Conservation (phyloP, 1,140 invertebrate genomes). For the Halictus rubicundus region DNA sequence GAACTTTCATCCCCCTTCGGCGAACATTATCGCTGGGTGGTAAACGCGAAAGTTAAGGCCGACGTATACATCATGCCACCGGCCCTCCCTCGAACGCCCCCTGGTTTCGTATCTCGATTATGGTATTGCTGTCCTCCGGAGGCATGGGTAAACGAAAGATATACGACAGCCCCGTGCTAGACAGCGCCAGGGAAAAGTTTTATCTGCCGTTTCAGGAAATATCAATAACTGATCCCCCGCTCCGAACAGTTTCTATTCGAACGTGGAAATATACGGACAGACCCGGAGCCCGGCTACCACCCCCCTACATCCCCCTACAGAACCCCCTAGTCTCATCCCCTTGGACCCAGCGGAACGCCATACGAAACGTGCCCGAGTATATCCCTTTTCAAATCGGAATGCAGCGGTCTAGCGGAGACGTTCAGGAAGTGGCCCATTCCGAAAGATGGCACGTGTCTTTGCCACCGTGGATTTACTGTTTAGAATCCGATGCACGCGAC, state of each 20-base stretch:
- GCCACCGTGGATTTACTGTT: constrained; percentile 26
- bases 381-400: constrained; percentile 40
- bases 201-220: constrained; percentile 43
- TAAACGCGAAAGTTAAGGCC: constrained; percentile 15
- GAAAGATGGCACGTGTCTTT: constrained; percentile 36
- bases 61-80: constrained; percentile 27
- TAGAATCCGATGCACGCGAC: constrained; percentile 10
- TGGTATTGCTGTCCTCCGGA: constrained; percentile 23
- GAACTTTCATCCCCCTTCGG: not conserved
- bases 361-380: constrained; percentile 39
- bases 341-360: not conserved
- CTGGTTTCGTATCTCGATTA: constrained; percentile 32
- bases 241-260: constrained; percentile 37
- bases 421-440: constrained; percentile 22
- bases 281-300: not conserved
- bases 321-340: not conserved
- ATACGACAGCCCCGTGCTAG: constrained; percentile 26
- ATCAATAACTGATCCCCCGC: constrained; percentile 48
- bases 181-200: constrained; percentile 29
- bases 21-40: constrained; percentile 15
- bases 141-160: constrained; percentile 45
- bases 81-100: not conserved
- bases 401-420: constrained; percentile 26
- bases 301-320: not conserved
- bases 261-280: constrained; percentile 36